Base-by-base conservation (phyloP, 2,888 invertebrate species). In the Sinopyrophorus schimmeli region DNA sequence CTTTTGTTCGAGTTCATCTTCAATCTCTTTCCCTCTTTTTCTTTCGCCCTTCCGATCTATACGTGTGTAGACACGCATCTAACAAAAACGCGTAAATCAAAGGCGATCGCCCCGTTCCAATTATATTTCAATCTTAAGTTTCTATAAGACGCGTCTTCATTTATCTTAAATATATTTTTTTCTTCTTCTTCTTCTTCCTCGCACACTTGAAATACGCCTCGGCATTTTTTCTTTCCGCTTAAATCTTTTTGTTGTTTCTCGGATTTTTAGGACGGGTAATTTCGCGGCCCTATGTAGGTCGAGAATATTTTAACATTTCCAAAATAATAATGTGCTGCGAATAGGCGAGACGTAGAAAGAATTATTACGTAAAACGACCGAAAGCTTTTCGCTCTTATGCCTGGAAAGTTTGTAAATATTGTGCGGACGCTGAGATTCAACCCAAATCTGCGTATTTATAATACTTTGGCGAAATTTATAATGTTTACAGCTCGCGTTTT, bases 381-480 rank as follows among this genome's bases (percentile, higher is more conserved):
- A 47, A 47, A 47, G 47, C 47, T 47, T 46, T 16, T 31, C 37
- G 26, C 9, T 20, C 32, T 32, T 39, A 28, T 32, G 39, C 24
- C 20, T 39, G 31, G 20, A 32, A 47, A 47, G 39, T 32, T 24
- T 47, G 47, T 27, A 47, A 47, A 31, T 39, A 47, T 39, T 39
- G 39, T 26, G 32, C 32, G 32, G 21, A 47, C 26, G 24, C 32
- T 12, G 27, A 17, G 44, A 31, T 47, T 39, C 32, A 39, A 39
- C 32, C 24, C 39, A 47, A 37, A 32, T 31, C 39, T 32, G 26
- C 17, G 37, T 38, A 46, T 21, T n/a, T 5, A 37, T 43, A 43
- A 43, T 28, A 43, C 23, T 37, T 44, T 21, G 15, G 23, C 21
- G 20, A 28, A 24, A 44, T 44, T 44, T 37, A 37, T 23, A 28